phyloP scores from a whole-genome alignment of 1,140 invertebrate genomes.

The Pararge aegeria region DNA sequence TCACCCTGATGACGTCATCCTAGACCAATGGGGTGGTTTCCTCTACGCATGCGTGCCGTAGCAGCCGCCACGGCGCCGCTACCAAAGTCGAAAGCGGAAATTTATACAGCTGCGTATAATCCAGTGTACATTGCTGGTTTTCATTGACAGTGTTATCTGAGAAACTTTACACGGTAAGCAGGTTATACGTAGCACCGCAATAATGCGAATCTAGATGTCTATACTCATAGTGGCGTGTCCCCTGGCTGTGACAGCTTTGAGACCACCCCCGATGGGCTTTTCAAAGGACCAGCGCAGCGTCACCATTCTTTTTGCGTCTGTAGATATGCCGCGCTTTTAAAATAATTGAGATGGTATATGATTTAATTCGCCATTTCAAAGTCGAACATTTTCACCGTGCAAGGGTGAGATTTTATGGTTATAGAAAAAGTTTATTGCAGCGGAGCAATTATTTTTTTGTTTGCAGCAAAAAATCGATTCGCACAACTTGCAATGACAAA shows the following conservation, averaged over 20 bases:
- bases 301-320: conserved; percentile 70
- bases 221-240: conserved; percentile 53
- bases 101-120: conserved; percentile 25
- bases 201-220: conserved; percentile 43
- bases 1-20: conserved; percentile 76
- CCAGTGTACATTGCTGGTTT: conserved; percentile 54
- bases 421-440: conserved; percentile 33
- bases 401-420: conserved; percentile 39
- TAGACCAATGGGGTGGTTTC: conserved; percentile 71
- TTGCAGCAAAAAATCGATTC: neutral
- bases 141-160: conserved; percentile 32
- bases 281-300: conserved; percentile 69
- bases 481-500: no score
- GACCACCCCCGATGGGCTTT: conserved; percentile 66
- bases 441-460: conserved; percentile 38
- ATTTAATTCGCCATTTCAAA: conserved; percentile 71
- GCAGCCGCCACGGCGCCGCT: conserved; percentile 67
- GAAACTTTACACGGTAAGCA: conserved; percentile 29
- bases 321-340: conserved; percentile 60
- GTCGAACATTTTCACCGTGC: conserved; percentile 41
- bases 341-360: conserved; percentile 74
- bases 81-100: conserved; percentile 38
- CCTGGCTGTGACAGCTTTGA: conserved; percentile 73
- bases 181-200: conserved; percentile 33
- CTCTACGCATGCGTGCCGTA: conserved; percentile 58